Base-by-base conservation (phyloP, 2,113 vertebrate genomes). In the Malaclemys terrapin region DNA sequence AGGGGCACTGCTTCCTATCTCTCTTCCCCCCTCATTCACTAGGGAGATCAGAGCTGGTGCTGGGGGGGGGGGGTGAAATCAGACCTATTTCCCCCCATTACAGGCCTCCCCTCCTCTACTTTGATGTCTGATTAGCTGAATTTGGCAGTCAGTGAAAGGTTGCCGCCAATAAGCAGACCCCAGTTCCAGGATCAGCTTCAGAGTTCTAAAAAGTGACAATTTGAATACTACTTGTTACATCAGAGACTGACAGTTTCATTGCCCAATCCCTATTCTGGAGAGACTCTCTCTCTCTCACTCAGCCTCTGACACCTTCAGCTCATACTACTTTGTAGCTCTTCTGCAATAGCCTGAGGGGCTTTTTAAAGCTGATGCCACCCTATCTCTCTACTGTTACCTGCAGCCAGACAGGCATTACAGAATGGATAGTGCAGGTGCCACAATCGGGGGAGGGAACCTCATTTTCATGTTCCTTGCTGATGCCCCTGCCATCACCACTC, bases 1-100 rank as follows among this genome's bases (percentile, higher is more conserved):
- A 1, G 1, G 35, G 88, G 5, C 3, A 0, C 11, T 72, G 22
- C 57, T 76, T 90, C 57, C 69, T 7, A 3, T 59, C 10, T 62
- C 49, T 80, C 84, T 75, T 45, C 25, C 38, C 4, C 25, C 38
- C 4, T 76, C 89, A 31, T 76, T 89, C 0, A 0, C 35, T 69
- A 50, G 57, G 75, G 84, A 91, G 54, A 65, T 91, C 79, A 54
- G 75, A 86, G n/a, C 20, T 79, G 81, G 42, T 47, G 1, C 1
- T 10, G 31, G 13, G 42, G 19, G 45, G 53, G 42, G 22, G 4
- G 42, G n/a, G 16, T 56, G 54, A 88, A 19, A 65, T 65, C 62
- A 19, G 31, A 89, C 22, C 53, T n/a, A 31, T 75, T 90, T 94
- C 47, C 42, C 50, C 47, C 16, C 3, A 0, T 50, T 17, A 79